Evolutionary conservation across 1,140 invertebrate genomes (phyloP), one percentile per base, ranked within the genome.

Genomic region (Akabosia matsudoensis): DNA sequence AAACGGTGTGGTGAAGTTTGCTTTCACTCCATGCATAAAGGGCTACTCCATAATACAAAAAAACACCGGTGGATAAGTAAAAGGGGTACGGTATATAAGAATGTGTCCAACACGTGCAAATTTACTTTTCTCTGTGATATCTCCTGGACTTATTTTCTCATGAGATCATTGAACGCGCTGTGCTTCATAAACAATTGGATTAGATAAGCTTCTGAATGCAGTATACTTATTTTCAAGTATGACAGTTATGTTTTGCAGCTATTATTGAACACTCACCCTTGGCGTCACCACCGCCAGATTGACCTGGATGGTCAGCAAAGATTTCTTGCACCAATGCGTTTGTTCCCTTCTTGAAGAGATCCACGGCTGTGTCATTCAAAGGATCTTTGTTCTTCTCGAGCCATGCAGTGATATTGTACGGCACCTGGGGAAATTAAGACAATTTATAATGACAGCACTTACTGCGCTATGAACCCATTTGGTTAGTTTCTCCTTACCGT

Each of bases 361-460:
- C 95, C 82, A 98, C 96, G 78, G 98, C 96, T 79, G 95, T 97
- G 90, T 98, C 96, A 90, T 98, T 98, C 85, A 98, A 88, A 82
- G 97, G 97, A 88, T 98, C 97, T 91, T 98, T 98, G 91, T 98
- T 98, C 94, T 98, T 98, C 87, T 98, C 97, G 84, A 99, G 90
- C 97, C 97, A 99, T 82, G 95, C 95, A 82, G 93, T 93, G 87
- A 98, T 95, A 88, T 97, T 98, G 90, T 98, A 98, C 74, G 95
- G 91, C 85, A 96, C 93, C 92, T 94, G 56, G 14, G 37, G 37
- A 7, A 45, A 18, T 45, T 4, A 45, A 18, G 18, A 45, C 37
- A 45, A 45, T 18, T 10, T 7, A 18, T 45, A 45, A 45, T 61
- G 14, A 61, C 54, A 14, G 54, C 13, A 61, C 7, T 7, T 7